Evolutionary conservation across 2,888 invertebrate genomes (phyloP), one percentile per base, ranked within the genome.

Genomic region (Synergus laeviventris): DNA sequence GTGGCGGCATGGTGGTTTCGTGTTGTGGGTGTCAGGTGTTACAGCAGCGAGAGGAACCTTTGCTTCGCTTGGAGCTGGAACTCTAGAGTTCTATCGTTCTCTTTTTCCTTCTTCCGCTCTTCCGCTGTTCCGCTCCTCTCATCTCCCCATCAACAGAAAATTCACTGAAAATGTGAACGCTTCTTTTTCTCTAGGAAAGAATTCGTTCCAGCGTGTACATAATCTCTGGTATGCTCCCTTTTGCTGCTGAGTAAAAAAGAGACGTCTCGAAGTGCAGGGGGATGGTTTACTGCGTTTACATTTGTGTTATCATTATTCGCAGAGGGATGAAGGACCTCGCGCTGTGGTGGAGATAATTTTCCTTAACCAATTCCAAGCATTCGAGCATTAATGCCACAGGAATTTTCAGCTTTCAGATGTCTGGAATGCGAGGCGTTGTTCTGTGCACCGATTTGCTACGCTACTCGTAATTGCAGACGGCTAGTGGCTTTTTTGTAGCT

Each of bases 1-100:
- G 66, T 61, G 80, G 80, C 75, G 79, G 80, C 78, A 79, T 79
- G 76, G 70, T 49, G 70, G 70, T 70, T 70, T 70, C 31, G 70
- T 79, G 79, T 80, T 81, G 81, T 64, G 81, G 81, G 81, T 81
- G 80, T 81, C 81, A 81, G 81, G 81, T 81, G 80, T 81, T 81
- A 75, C 76, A 59, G 66, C 66, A 75, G 38, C 56, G 61, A 76
- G 74, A 62, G 49, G 74, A 62, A 62, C 74, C 61, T 74, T 62
- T 62, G 18, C 18, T 38, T 18, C 39, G 56, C 62, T 9, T 38
- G 39, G 62, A 62, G n/a, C 62, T 62, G 62, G 18, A 62, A 62
- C 62, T 62, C 39, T 38, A 62, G 38, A 62, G 62, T 62, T 62
- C 18, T 38, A 36, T 39, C 38, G 38, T 62, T 62, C 62, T 62